Conservation (phyloP, 2,888 invertebrate genomes). For the Agrochola lychnidis region DNA sequence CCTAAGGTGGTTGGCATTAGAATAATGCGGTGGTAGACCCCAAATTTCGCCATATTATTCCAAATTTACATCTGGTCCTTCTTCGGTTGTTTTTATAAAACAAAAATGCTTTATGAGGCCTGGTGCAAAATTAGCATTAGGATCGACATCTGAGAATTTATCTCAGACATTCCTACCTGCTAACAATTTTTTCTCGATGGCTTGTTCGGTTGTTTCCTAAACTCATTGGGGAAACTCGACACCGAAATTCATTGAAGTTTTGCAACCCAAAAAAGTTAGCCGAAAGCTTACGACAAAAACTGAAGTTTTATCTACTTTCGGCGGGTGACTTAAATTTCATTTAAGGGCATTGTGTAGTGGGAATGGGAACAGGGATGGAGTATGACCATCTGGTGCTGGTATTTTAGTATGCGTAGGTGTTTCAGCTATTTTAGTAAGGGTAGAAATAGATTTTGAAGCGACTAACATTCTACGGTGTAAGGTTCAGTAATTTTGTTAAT, state of each 20-base stretch:
- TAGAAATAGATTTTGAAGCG: slow-evolving; percentile 38
- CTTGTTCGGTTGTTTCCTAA: slow-evolving; percentile 48
- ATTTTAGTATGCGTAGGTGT: slow-evolving; percentile 32
- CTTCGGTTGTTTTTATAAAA: slow-evolving; percentile 41
- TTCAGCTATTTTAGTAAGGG: slow-evolving; percentile 43
- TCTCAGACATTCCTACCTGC: slow-evolving; percentile 59
- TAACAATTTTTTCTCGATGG: slow-evolving; percentile 47
- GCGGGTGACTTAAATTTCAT: slow-evolving; percentile 72
- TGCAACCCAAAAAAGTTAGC: slow-evolving; percentile 60
- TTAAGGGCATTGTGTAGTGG: slow-evolving; percentile 65
- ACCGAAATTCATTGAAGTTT: slow-evolving; percentile 64
- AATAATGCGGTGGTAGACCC: slow-evolving; percentile 8
- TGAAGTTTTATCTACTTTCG: slow-evolving; percentile 69
- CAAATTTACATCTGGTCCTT: slow-evolving; percentile 49
- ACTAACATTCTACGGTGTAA: slow-evolving; percentile 13
- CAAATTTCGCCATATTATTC: slow-evolving; percentile 34
- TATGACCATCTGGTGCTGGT: slow-evolving; percentile 30
- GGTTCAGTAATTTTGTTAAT: slow-evolving; percentile 4
- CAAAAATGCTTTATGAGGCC: slow-evolving; percentile 57
- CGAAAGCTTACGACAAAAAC: slow-evolving; percentile 66
- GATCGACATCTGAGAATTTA: slow-evolving; percentile 64
- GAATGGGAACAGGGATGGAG: slow-evolving; percentile 54
- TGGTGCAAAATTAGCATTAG: slow-evolving; percentile 64
- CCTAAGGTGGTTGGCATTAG: slow-evolving; percentile 21
- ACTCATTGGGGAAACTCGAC: slow-evolving; percentile 61